Base-by-base conservation (phyloP, 2,888 invertebrate genomes). In the Ormyrus nitidulus region DNA sequence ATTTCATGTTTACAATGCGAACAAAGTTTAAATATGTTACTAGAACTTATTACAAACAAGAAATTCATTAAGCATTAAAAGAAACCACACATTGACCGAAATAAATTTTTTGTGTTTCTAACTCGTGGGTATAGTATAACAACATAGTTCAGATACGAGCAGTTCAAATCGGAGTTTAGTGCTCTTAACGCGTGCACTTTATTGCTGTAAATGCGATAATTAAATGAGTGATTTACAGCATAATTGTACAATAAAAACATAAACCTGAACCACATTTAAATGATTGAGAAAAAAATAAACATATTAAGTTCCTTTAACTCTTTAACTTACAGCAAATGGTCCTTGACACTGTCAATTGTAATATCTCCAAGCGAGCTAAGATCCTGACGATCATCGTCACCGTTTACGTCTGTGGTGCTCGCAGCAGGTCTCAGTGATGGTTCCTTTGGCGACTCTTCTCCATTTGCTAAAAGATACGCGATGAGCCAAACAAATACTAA, bases 301-400 rank as follows among this genome's bases (percentile, higher is more conserved):
- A 34, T 34, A 34, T 34, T 34, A 34, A 34, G 34, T 34, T 34
- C 34, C 34, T 34, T 34, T 34, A 34, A 34, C 19, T 6, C 10
- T 53, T 44, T 11, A 54, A 81, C 79, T 77, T 87, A 90, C 90
- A 90, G 90, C 80, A 96, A 92, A 92, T 98, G 97, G 91, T 97
- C 97, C 84, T 96, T 95, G 70, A 98, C 97, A 51, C 97, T 98
- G 92, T 98, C 98, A 83, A 98, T 96, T 5, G 98, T 98, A 89
- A 98, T 97, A 91, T 98, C 98, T 13, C 95, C 97, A 81, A 94
- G 93, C 59, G 94, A 94, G 86, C 93, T 94, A 75, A 89, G 84
- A 85, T 92, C 92, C 86, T 92, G 91, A 82, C 91, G 91, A 84
- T 92, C 92, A 51, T 91, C 91, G 9, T 91, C 91, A 54, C 92